Base-by-base conservation (phyloP, 1,140 invertebrate species). In the Theocolax elegans region DNA sequence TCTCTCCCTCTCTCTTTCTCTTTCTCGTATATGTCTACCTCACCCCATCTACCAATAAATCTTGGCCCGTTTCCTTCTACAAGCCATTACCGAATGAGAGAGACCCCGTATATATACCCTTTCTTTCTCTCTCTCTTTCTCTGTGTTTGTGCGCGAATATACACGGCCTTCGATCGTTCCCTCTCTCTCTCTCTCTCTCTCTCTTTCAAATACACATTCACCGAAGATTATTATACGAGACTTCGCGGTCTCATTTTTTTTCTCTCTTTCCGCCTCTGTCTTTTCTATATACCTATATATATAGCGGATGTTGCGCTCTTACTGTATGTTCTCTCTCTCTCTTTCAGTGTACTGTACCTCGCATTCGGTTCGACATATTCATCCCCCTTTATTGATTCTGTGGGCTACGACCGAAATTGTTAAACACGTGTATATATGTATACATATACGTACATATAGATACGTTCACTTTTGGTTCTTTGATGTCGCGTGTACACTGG, bases 11-110 rank as follows among this genome's bases (percentile, higher is more conserved):
- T n/a, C n/a, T n/a, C n/a, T n/a, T n/a, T n/a, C n/a, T n/a, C n/a
- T n/a, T n/a, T 80, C 79, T 42, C 49, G 7, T 31, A 13, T 27
- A 1, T 31, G 74, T 77, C 78, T 76, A 77, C 80, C 77, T 79
- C 76, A 73, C 76, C 69, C 72, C 71, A 71, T 77, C 79, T 77
- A 78, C 77, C 80, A 72, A 84, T 85, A 83, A 84, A 82, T 84
- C 82, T 85, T 80, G 72, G 66, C 73, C 79, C 77, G 75, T 82
- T 81, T 81, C 79, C 80, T 83, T 78, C 82, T 81, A 82, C 81
- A 79, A 80, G 78, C 80, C 80, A 83, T 83, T 83, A 83, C 78
- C 80, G 79, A 82, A 80, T 77, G 76, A 79, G 76, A 79, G 74
- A 71, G 72, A 66, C 21, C 62, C 44, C 54, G 62, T 19, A 48